Evolutionary conservation across 2,888 invertebrate genomes (phyloP), one percentile per base, ranked within the genome.

Genomic region (Abrostola triplasia): DNA sequence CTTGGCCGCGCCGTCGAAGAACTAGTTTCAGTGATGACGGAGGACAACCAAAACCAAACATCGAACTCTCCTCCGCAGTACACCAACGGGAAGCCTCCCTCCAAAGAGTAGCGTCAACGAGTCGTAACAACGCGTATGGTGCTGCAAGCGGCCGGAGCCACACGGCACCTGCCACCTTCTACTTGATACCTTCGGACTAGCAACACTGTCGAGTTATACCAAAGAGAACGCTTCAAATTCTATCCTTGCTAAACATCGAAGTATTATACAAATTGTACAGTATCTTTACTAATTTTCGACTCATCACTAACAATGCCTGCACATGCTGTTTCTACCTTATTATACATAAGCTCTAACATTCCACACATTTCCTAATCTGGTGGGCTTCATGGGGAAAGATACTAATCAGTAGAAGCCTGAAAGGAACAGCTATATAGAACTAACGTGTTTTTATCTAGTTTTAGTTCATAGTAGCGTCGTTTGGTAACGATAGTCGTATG

Each of bases 11-110:
- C 98, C 65, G 97, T 98, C 79, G 98, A 98, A 84, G 97, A 97
- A 85, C 95, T 98, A 84, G 98, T 98, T 73, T 97, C 97, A 51
- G 98, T 98, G 58, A 98, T 98, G 96, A 97, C 98, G 85, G 98
- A 98, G 85, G 96, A 96, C 37, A 83, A 86, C 63, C 88, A 82
- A 54, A 79, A 70, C 71, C 82, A 83, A 73, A 69, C 86, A 78
- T 76, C 92, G 66, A 80, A 80, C 68, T 87, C 93, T 50, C 95
- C 95, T 57, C 95, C 95, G 52, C 92, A 94, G 66, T 95, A 95
- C 86, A 90, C 92, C 81, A 95, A 94, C 87, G 93, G 95, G 69
- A 94, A 93, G 79, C 90, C 92, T 51, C 86, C 87, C 54, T 83
- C 86, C 84, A 89, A 89, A 81, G 90, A 91, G 77, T 88, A 87